Evolutionary conservation across 2,888 invertebrate species (phyloP).

Genomic region (Drosophila borealis): DNA sequence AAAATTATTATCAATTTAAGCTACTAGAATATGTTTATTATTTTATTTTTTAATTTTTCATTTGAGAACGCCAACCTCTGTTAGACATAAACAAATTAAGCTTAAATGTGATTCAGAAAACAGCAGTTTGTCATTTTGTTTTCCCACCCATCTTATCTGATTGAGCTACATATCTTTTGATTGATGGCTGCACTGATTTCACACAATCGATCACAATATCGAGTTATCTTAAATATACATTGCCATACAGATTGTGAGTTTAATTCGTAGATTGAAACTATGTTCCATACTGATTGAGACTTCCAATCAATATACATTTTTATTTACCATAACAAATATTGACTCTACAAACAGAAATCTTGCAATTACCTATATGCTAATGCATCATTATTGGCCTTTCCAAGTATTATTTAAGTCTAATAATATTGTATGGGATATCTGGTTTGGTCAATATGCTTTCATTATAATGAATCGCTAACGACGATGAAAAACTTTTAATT

Average conservation of each 20-base stretch:
- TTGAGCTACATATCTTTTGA: background rate
- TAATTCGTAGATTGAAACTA: background rate
- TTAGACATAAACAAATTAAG: no score
- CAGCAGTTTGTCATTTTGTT: conserved; percentile 1
- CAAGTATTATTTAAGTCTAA: background rate
- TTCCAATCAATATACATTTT: background rate
- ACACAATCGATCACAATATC: conserved; percentile 19
- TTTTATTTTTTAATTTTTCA: no score
- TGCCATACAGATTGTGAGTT: conserved; percentile 11
- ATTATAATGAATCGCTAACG: conserved; percentile 16
- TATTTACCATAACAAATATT: conserved; percentile 5
- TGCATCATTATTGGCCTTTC: background rate
- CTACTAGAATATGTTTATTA: no score
- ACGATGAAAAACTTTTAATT: conserved; percentile 10
- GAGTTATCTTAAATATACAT: background rate
- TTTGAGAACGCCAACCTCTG: no score
- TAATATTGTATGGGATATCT: background rate
- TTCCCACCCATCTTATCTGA: background rate
- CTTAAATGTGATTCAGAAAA: background rate
- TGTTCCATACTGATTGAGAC: background rate
- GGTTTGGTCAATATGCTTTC: background rate
- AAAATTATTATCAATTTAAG: no score
- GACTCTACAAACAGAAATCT: background rate
- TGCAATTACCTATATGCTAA: background rate
- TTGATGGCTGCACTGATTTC: conserved; percentile 32